Base-by-base conservation (phyloP, 2,113 vertebrate genomes). In the Melanerpes aurifrons region DNA sequence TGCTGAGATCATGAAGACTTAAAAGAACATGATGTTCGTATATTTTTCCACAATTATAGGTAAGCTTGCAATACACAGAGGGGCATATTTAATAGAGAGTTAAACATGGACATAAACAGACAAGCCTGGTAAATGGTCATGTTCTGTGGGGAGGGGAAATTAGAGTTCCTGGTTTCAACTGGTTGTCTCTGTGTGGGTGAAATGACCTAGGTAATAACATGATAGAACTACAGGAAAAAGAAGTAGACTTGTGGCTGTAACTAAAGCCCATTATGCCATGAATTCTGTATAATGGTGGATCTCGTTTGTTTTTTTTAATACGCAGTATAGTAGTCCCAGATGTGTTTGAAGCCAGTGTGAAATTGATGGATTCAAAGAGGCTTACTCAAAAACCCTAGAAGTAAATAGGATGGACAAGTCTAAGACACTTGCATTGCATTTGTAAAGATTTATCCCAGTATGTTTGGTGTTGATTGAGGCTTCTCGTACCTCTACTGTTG, bases 311-410 rank as follows among this genome's bases (percentile, higher is more conserved):
- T 21, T 63, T 79, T 64, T 45, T 45, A 61, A 57, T 64, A 47
- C 40, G 3, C 13, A 28, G 8, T 78, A 15, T n/a, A 82, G 59
- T 67, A 69, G 32, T 82, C 85, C 63, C 87, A 85, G 78, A 72
- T 79, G 80, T 71, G 26, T 50, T 15, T 79, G 63, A 92, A 94
- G 20, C 62, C 63, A 25, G 40, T 35, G 63, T 89, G 75, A 93
- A 93, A 89, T 66, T 19, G 7, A 4, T 82, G 45, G 32, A 85
- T 91, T 87, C 22, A 20, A 72, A 74, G 31, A 32, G 43, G 20
- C 50, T 89, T 69, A 29, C 56, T n/a, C 32, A 28, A 72, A 91
- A 87, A 66, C 58, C 56, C 35, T n/a, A 58, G 29, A 58, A 70
- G 31, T 20, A 54, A 89, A 84, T 19, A 69, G 29, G 76, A 72